phyloP scores from a whole-genome alignment of 2,888 invertebrate genomes.

The Malthinus flaveolus region DNA sequence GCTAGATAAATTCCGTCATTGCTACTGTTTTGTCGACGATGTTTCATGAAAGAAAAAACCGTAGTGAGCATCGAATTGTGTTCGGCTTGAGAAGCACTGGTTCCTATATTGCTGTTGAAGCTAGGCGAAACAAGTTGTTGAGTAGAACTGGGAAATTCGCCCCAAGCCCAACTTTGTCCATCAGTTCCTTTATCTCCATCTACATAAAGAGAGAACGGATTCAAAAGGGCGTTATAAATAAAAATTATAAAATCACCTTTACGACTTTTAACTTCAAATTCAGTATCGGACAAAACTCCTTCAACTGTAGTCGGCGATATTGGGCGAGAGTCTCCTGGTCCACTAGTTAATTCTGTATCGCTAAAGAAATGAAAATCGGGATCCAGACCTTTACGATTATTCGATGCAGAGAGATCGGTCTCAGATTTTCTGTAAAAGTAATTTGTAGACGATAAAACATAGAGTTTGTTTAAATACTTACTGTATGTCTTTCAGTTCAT shows the following conservation, averaged over 20 bases:
- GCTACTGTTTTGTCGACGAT: conserved; percentile 59
- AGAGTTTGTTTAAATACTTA: conserved; percentile 34
- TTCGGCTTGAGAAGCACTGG: conserved; percentile 44
- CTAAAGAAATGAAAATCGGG: conserved; percentile 88
- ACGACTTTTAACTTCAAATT: conserved; percentile 73
- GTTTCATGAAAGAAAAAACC: conserved; percentile 92
- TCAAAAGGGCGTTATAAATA: background rate
- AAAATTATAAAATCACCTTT: conserved; percentile 49
- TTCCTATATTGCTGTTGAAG: conserved; percentile 38
- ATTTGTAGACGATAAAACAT: background rate
- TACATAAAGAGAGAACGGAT: conserved; percentile 8
- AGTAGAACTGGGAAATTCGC: conserved; percentile 72
- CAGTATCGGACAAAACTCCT: conserved; percentile 83
- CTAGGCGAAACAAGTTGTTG: conserved; percentile 43
- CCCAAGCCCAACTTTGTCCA: conserved; percentile 85
- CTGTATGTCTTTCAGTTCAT: conserved; percentile 52
- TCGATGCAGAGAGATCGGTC: conserved; percentile 25
- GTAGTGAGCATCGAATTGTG: conserved; percentile 80
- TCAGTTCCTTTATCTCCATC: conserved; percentile 45
- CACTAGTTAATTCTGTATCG: conserved; percentile 84
- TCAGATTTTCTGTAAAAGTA: conserved; percentile 25
- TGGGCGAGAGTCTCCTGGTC: conserved; percentile 64
- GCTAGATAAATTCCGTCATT: conserved; percentile 89
- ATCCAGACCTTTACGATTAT: conserved; percentile 54
- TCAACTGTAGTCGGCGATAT: conserved; percentile 72